These are phyloP conservation scores for Semicossyphus pulcher DNA, from an alignment of 2,113 vertebrate genomes.

Conservation along the genomic window DNA sequence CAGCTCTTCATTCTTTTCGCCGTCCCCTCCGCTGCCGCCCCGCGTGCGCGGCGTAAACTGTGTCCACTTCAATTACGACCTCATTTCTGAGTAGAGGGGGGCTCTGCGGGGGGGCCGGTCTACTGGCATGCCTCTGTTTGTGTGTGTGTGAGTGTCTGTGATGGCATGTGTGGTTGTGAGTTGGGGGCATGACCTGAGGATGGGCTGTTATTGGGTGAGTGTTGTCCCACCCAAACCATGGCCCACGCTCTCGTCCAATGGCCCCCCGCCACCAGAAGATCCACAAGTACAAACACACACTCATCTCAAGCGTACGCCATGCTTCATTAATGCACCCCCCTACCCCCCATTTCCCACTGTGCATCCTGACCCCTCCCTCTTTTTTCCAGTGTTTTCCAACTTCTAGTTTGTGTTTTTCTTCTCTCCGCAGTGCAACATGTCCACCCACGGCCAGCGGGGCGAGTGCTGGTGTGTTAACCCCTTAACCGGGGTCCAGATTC, in stretches of 20 bases:
- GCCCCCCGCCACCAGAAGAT: conserved; percentile 28
- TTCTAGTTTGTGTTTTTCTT: conserved; percentile 68
- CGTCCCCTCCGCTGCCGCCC: conserved; percentile 65
- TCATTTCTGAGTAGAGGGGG: conserved; percentile 71
- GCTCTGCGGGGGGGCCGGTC: conserved; percentile 64
- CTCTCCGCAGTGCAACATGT: conserved; percentile 93
- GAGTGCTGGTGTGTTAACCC: conserved; percentile 98
- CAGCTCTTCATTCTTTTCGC: conserved; percentile 65
- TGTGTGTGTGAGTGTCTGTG: conserved; percentile 33
- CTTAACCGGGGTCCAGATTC: conserved; percentile 89
- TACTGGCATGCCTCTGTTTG: conserved; percentile 57
- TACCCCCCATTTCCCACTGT: conserved; percentile 68
- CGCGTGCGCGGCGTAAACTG: conserved; percentile 72
- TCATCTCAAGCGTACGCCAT: conserved; percentile 51
- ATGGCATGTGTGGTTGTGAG: conserved; percentile 60
- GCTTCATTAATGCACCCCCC: conserved; percentile 70
- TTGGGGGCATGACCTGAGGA: conserved; percentile 73
- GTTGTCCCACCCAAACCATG: conserved; percentile 65
- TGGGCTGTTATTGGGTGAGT: conserved; percentile 72
- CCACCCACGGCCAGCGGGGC: conserved; percentile 93
- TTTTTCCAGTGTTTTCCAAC: conserved; percentile 56
- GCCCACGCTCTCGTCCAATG: conserved; percentile 66
- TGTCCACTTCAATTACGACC: conserved; percentile 85
- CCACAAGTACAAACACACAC: conserved; percentile 16
- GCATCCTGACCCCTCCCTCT: conserved; percentile 48